phyloP scores from a whole-genome alignment of 2,888 invertebrate species.

The Selenia dentaria region DNA sequence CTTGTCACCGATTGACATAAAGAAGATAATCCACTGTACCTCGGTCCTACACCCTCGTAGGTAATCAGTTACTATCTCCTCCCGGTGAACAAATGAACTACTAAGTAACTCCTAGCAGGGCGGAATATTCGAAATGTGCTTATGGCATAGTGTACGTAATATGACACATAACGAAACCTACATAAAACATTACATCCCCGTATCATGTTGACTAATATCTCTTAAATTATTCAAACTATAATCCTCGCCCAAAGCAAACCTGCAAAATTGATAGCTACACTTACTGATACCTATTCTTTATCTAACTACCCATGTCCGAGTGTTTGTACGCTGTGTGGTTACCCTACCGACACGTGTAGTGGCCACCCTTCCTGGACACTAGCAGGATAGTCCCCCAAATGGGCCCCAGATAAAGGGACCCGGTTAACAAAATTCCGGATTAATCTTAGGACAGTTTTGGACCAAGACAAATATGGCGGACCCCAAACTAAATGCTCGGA shows the following conservation, averaged over 20 bases:
- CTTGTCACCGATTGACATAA: too few relatives aligned
- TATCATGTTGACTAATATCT: slow-evolving; percentile 5
- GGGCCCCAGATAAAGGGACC: slow-evolving; percentile 45
- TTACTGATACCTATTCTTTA: slow-evolving; percentile 23
- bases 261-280: slow-evolving; percentile 36
- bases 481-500: slow-evolving; percentile 69
- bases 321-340: slow-evolving; percentile 45
- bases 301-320: slow-evolving; percentile 46
- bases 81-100: too few relatives aligned
- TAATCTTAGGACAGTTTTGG: slow-evolving; percentile 75
- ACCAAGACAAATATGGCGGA: slow-evolving; percentile 77
- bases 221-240: slow-evolving; percentile 20
- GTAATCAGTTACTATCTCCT: too few relatives aligned
- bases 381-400: slow-evolving; percentile 14
- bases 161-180: too few relatives aligned
- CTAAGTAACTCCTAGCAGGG: too few relatives aligned
- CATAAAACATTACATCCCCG: too few relatives aligned
- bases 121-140: too few relatives aligned
- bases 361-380: slow-evolving; percentile 38
- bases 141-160: too few relatives aligned
- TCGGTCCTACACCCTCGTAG: too few relatives aligned
- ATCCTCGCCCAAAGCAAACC: slow-evolving; percentile 32
- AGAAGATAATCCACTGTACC: too few relatives aligned
- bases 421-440: slow-evolving; percentile 69
- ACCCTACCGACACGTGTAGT: slow-evolving; percentile 39